A percentile compares a stretch with the other conserved stretches of the same genome.
These are phyloP conservation scores for Zhuqinia jingwanae DNA, from an alignment of 2,888 invertebrate genomes.

Conservation along the genomic window DNA sequence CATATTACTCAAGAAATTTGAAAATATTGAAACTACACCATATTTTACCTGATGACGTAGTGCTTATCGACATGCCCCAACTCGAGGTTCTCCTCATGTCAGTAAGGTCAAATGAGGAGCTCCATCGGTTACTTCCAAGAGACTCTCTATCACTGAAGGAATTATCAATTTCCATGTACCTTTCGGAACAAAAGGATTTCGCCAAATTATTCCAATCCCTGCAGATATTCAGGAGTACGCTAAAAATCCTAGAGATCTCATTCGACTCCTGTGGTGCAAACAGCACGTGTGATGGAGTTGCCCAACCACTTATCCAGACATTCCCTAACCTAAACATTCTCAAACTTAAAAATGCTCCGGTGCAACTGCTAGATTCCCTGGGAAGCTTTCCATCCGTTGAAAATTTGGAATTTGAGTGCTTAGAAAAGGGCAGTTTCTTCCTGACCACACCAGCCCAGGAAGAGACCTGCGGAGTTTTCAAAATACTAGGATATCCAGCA, in stretches of 20 bases:
- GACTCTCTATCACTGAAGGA: background rate
- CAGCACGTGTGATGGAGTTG: background rate
- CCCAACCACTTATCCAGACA: background rate
- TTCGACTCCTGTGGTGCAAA: background rate
- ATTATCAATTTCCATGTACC: background rate
- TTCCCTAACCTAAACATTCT: background rate
- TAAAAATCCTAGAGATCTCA: background rate
- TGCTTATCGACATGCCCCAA: background rate
- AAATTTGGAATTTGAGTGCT: background rate
- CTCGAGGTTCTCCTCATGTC: background rate
- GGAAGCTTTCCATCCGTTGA: background rate
- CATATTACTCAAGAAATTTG: background rate
- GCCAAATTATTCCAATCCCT: background rate
- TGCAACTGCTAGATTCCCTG: background rate
- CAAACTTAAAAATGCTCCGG: slow-evolving; percentile 3
- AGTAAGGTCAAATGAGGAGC: background rate
- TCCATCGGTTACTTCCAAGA: background rate
- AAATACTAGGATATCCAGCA: background rate
- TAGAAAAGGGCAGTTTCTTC: background rate
- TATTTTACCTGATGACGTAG: background rate
- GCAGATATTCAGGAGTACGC: background rate
- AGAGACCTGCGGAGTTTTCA: slow-evolving; percentile 7
- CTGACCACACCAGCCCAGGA: background rate
- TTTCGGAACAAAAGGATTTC: background rate
- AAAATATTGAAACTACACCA: background rate